Conservation (phyloP, 2,888 invertebrate species). For the Callyntrura guangdongensis region DNA sequence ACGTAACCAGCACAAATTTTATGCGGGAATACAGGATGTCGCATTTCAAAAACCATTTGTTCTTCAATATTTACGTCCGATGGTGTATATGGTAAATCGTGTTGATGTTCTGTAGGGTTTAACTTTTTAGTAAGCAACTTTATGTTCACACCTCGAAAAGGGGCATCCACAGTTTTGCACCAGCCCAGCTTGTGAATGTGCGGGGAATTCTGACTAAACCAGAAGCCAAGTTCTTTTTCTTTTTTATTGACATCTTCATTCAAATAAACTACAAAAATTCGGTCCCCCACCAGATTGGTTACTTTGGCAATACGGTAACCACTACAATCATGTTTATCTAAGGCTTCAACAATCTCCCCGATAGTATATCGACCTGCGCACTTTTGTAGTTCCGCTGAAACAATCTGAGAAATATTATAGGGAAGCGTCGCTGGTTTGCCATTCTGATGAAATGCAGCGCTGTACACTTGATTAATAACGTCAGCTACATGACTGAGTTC, state of each 20-base stretch:
- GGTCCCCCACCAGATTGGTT: neutral
- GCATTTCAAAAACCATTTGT: conserved; percentile 72
- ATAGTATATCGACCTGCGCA: neutral
- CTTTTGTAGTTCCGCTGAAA: neutral
- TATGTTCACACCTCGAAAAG: neutral
- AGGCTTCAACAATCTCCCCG: conserved; percentile 31
- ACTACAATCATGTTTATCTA: conserved; percentile 29
- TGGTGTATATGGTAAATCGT: neutral
- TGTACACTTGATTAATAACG: too few relatives aligned
- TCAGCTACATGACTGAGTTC: too few relatives aligned
- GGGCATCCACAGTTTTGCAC: conserved; percentile 27
- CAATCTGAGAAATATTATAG: too few relatives aligned
- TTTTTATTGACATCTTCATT: neutral
- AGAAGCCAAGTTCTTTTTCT: neutral
- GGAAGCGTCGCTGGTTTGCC: too few relatives aligned
- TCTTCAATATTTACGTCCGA: neutral
- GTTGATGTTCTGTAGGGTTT: neutral
- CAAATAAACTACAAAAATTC: conserved; percentile 8
- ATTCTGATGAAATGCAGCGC: neutral
- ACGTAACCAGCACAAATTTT: conserved; percentile 67
- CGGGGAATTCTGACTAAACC: conserved; percentile 24
- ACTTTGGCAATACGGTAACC: neutral
- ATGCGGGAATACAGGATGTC: conserved; percentile 50
- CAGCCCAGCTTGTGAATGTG: conserved; percentile 55
- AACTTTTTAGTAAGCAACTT: neutral